These are phyloP conservation scores for Potamilus streckersoni DNA, from an alignment of 1,140 invertebrate genomes.

Conservation along the genomic window DNA sequence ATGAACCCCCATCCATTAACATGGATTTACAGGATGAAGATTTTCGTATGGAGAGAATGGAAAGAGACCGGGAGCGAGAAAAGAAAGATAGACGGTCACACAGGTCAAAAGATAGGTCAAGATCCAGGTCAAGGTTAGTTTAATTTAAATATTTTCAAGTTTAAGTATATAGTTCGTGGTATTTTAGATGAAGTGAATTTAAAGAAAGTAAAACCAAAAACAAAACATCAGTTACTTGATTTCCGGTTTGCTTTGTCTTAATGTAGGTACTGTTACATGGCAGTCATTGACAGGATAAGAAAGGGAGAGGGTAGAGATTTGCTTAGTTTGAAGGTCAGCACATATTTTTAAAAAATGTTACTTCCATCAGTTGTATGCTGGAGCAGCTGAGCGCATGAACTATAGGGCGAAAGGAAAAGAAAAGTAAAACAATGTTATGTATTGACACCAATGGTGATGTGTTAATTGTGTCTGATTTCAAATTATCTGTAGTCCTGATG, in stretches of 20 bases:
- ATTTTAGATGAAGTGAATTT: neutral
- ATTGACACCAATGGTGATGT: too few relatives aligned
- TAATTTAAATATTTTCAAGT: neutral
- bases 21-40: conserved; percentile 33
- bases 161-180: neutral
- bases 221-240: neutral
- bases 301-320: neutral
- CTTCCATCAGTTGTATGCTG: too few relatives aligned
- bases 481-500: too few relatives aligned
- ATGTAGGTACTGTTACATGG: neutral
- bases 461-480: too few relatives aligned
- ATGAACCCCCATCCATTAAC: too few relatives aligned
- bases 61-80: conserved; percentile 35
- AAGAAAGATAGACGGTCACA: conserved; percentile 21
- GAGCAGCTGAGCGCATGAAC: too few relatives aligned
- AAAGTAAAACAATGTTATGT: too few relatives aligned
- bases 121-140: conserved; percentile 49
- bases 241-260: neutral
- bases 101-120: conserved; percentile 39
- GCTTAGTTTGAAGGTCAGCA: too few relatives aligned
- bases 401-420: too few relatives aligned
- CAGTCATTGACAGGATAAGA: neutral
- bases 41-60: conserved; percentile 22
- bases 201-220: neutral
- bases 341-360: too few relatives aligned